These are phyloP conservation scores for Perca flavescens DNA, from an alignment of 2,113 vertebrate genomes.

Conservation along the genomic window DNA sequence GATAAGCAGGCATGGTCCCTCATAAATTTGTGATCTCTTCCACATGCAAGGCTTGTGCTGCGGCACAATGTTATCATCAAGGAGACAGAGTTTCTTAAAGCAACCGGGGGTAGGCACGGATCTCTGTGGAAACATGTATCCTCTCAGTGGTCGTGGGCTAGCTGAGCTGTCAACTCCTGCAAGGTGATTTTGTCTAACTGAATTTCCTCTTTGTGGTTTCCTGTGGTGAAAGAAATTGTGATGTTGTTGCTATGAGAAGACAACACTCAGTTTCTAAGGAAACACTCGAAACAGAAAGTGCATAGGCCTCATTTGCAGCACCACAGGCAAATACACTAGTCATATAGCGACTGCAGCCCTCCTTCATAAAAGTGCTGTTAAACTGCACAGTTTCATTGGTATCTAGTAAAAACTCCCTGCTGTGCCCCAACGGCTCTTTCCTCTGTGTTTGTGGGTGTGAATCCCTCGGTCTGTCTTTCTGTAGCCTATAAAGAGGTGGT, in stretches of 20 bases:
- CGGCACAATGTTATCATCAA: constrained; percentile 55
- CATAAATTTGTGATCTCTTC: constrained; percentile 23
- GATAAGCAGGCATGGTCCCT: constrained; percentile 33
- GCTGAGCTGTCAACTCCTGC: constrained; percentile 42
- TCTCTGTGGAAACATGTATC: constrained; percentile 52
- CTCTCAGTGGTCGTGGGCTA: constrained; percentile 30
- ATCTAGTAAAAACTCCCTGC: neutral
- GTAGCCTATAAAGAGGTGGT: neutral
- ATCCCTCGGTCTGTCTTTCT: neutral
- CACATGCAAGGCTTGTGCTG: neutral
- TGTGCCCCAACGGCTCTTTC: neutral
- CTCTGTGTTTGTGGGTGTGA: constrained; percentile 1
- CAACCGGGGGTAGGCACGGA: neutral
- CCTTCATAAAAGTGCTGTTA: constrained; percentile 11
- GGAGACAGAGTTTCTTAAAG: constrained; percentile 38
- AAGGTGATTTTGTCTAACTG: constrained; percentile 68
- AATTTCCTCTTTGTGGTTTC: constrained; percentile 77
- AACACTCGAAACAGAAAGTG: constrained; percentile 55
- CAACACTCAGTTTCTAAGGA: constrained; percentile 80
- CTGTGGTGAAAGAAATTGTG: constrained; percentile 68
- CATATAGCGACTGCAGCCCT: constrained; percentile 45
- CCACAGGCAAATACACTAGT: constrained; percentile 50
- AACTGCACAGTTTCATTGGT: constrained; percentile 22
- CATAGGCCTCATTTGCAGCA: constrained; percentile 61
- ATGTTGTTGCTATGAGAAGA: constrained; percentile 73